phyloP scores from a whole-genome alignment of 2,797 vertebrate species.

The Scomberomorus guttatus region DNA sequence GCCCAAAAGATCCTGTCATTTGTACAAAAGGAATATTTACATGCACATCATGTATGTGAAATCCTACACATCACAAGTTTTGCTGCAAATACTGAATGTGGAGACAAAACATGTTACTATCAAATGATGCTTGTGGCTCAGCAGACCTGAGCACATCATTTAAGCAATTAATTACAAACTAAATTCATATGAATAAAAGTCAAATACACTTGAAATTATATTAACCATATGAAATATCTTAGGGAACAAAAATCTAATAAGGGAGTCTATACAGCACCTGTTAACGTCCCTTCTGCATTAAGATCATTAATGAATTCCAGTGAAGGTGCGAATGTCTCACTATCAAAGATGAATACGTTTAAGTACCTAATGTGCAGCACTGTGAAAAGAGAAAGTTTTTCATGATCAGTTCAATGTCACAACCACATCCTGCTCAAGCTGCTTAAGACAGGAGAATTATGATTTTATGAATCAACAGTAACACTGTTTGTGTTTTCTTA shows the following conservation, averaged over 20 bases:
- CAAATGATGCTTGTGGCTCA: background rate
- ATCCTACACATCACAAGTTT: background rate
- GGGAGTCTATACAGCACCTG: background rate
- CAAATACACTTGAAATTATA: background rate
- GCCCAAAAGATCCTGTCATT: background rate
- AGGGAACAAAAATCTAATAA: constrained; percentile 2
- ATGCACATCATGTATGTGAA: background rate
- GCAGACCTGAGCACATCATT: background rate
- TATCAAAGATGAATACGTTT: constrained; percentile 28
- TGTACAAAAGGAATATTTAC: background rate
- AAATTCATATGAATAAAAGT: constrained; percentile 5
- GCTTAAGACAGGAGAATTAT: background rate
- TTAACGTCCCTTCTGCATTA: constrained; percentile 5
- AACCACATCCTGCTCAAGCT: background rate
- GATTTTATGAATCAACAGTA: background rate
- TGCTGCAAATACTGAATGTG: background rate
- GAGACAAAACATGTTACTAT: background rate
- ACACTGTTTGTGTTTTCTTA: background rate
- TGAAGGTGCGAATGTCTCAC: constrained; percentile 26
- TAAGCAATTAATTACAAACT: background rate
- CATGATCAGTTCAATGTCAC: constrained; percentile 1
- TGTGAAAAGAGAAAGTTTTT: constrained; percentile 8
- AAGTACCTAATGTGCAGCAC: background rate
- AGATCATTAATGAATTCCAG: constrained; percentile 23
- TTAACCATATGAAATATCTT: background rate